Conservation (phyloP, 2,888 invertebrate genomes). For the Brenthis ino region DNA sequence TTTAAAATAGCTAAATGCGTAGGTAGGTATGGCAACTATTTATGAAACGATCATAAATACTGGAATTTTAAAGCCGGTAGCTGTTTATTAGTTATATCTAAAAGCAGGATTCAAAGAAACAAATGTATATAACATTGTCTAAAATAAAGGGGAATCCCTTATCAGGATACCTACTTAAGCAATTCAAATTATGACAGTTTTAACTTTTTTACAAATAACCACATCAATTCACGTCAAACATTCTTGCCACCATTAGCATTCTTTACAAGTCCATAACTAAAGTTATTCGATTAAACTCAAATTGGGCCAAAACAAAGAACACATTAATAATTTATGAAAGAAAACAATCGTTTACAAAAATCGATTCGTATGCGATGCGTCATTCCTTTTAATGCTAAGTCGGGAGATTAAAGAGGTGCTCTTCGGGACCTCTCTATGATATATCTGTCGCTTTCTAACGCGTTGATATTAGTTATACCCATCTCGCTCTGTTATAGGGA, state of each 20-base stretch:
- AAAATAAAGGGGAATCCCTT: too few relatives aligned
- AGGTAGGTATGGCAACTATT: too few relatives aligned
- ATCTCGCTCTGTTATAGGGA: constrained; percentile 38
- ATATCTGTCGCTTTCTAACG: constrained; percentile 42
- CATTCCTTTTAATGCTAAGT: constrained; percentile 48
- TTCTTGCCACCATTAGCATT: constrained; percentile 1
- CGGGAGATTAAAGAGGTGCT: constrained; percentile 25
- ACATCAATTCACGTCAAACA: neutral
- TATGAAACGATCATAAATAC: too few relatives aligned
- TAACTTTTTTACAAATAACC: neutral
- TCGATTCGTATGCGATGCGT: constrained; percentile 39
- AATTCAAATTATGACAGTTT: neutral
- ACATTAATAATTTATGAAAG: constrained; percentile 39
- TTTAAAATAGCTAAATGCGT: too few relatives aligned
- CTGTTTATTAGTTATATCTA: too few relatives aligned
- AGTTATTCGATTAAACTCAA: constrained; percentile 9
- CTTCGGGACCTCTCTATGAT: constrained; percentile 15
- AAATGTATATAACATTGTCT: neutral
- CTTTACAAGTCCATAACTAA: constrained; percentile 3
- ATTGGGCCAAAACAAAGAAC: constrained; percentile 24
- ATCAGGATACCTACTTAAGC: neutral
- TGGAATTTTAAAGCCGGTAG: too few relatives aligned
- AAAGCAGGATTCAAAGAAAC: neutral
- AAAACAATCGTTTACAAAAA: constrained; percentile 37
- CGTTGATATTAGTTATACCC: constrained; percentile 22